Base-by-base conservation (phyloP, 2,113 vertebrate species). In the Salvator merianae region DNA sequence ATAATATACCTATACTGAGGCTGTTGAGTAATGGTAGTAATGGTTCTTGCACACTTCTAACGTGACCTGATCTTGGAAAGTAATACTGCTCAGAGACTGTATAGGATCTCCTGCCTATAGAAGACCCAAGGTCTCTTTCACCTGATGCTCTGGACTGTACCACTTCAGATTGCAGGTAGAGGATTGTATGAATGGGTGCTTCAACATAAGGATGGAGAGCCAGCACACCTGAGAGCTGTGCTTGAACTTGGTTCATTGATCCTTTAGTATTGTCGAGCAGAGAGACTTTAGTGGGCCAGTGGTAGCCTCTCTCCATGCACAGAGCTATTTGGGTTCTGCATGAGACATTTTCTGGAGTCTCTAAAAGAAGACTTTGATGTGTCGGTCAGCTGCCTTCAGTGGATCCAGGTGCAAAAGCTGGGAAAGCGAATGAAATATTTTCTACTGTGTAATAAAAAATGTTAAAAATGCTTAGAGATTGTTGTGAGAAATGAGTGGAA, bases 361-460 rank as follows among this genome's bases (percentile, higher is more conserved):
- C 55, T 79, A 77, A 14, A 32, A 10, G 28, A 36, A 87, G 4
- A 70, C 78, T 83, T 22, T 79, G 72, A 77, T 82, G 40, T 75
- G n/a, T 47, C 9, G 30, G 76, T 50, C 12, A 83, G 65, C n/a
- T n/a, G n/a, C n/a, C n/a, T n/a, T n/a, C n/a, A n/a, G n/a, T n/a
- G 84, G 77, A 28, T 69, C 16, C 62, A 18, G 68, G 79, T 76
- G 5, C 14, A 34, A 87, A 84, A 63, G 73, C n/a, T 78, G 89
- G 0, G 79, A 81, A 68, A 66, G 24, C 30, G 7, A 53, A 40
- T 1, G 66, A 66, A 12, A 28, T 43, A 43, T 78, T 8, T 14
- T 32, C 77, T 40, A 40, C 30, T 20, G 53, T 7, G 22, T 12
- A 6, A 7, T 47, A 20, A 53, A 47, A 32, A 30, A n/a, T 47